Evolutionary conservation across 1,140 invertebrate genomes (phyloP), one percentile per base, ranked within the genome.

Genomic region (Hormaphis cornu): DNA sequence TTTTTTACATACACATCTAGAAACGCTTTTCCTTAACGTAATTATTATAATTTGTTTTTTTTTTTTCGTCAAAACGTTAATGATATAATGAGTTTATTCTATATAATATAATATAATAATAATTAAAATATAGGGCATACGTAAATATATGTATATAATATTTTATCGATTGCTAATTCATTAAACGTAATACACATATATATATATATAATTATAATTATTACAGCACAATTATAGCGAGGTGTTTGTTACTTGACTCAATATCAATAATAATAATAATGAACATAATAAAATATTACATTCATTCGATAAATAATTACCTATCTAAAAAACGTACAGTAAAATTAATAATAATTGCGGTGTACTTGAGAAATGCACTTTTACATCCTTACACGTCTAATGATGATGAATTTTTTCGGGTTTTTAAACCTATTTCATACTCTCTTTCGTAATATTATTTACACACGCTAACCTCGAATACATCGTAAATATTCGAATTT

Each of bases 181-280:
- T 61, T 44, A 44, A 61, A n/a, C 12, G 18, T 46, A 46, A 8
- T 46, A 46, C 12, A 46, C 18, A 46, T 46, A 46, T 46, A 12
- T 46, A 46, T 46, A 33, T 48, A 58, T 54, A 54, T 61, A 61
- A 66, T 66, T 66, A 66, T 48, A 66, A 66, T 66, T 66, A 66
- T 66, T 66, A 66, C 59, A 66, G 59, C 59, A 66, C 59, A 66
- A 48, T 66, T 66, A 66, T 66, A 66, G 59, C 59, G 59, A 66
- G 59, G 59, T 66, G 59, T 66, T 46, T 66, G 59, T 66, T 66
- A 66, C 59, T 66, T 66, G 59, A 66, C 59, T 66, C 48, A 66
- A 66, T 66, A 66, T 66, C 59, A 66, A 66, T 66, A 66, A 66
- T 66, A 66, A 66, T 44, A 46, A 8, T 8, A 46, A 42, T 61